Conservation (phyloP, 1,140 invertebrate species). For the Pteromalus puparum region DNA sequence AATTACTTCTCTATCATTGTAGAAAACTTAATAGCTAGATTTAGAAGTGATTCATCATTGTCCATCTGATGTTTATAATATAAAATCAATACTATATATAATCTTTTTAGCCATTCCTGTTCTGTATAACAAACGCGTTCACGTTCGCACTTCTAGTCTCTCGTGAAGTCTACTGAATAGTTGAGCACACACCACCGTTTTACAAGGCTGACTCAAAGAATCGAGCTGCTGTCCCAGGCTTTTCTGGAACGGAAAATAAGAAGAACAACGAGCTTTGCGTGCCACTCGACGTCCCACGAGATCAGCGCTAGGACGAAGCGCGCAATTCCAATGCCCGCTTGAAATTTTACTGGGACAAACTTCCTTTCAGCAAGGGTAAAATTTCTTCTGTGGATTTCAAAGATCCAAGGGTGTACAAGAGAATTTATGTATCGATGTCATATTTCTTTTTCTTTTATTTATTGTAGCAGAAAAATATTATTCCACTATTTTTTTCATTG, state of each 20-base stretch:
- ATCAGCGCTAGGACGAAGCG: not conserved
- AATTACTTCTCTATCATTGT: not conserved
- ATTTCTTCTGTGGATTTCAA: not conserved
- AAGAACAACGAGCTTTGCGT: not conserved
- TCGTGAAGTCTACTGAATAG: slow-evolving; percentile 7
- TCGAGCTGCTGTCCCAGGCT: not conserved
- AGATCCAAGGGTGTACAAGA: not conserved
- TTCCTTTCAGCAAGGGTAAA: not conserved
- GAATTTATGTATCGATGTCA: not conserved
- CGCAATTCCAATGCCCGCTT: not conserved
- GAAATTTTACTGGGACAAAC: not conserved
- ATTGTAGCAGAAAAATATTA: too few relatives aligned
- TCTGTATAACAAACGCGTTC: not conserved
- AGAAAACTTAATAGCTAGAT: too few relatives aligned
- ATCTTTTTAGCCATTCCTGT: not conserved
- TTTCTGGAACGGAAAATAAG: not conserved
- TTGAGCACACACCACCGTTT: not conserved
- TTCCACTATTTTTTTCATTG: too few relatives aligned
- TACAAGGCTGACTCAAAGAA: not conserved
- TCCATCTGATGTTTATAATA: too few relatives aligned
- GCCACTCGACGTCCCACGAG: not conserved
- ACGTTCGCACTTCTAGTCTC: not conserved
- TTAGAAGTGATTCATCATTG: too few relatives aligned
- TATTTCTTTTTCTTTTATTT: not conserved
- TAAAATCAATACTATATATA: too few relatives aligned